Base-by-base conservation (phyloP, 2,113 vertebrate species). In the Neogale vison region DNA sequence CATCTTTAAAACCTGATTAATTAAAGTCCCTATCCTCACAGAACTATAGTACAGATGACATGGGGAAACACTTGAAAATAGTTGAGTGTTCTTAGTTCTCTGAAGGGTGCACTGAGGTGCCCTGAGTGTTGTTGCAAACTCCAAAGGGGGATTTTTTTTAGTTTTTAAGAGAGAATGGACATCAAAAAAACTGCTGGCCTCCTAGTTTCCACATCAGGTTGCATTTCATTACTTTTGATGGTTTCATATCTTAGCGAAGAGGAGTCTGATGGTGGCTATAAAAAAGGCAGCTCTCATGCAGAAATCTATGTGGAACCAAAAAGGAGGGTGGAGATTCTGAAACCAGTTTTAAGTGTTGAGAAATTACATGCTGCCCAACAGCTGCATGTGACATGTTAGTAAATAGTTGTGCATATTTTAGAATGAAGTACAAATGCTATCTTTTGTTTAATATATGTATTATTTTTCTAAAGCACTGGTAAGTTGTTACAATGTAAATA, bases 41-140 rank as follows among this genome's bases (percentile, higher is more conserved):
- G 3, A 24, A 47, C 2, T 84, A 0, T 50, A 39, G 4, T 8
- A 4, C 50, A 3, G 17, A 52, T 57, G 59, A 59, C 1, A 24
- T 6, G 21, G 72, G 17, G 0, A 72, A 34, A 52, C 4, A 12
- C 7, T n/a, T 57, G 20, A 45, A 81, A 93, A 61, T 6, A 2
- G 11, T 6, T 67, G 26, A 50, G 21, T 1, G 31, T 17, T 15
- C n/a, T 4, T 34, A 6, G 14, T 12, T 36, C 17, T 50, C n/a
- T 47, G 69, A 45, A 36, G 1, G 26, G 4, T 36, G 24, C 42
- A 7, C 31, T 6, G 8, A 69, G 0, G 42, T 24, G 11, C 21
- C 20, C 15, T 23, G 23, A 23, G 13, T 6, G 13, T 11, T 21
- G 13, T 8, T 21, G 11, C 52, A 87, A 85, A 83, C 3, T 26